phyloP scores from a whole-genome alignment of 2,113 vertebrate species.

The Myrmecobius fasciatus region DNA sequence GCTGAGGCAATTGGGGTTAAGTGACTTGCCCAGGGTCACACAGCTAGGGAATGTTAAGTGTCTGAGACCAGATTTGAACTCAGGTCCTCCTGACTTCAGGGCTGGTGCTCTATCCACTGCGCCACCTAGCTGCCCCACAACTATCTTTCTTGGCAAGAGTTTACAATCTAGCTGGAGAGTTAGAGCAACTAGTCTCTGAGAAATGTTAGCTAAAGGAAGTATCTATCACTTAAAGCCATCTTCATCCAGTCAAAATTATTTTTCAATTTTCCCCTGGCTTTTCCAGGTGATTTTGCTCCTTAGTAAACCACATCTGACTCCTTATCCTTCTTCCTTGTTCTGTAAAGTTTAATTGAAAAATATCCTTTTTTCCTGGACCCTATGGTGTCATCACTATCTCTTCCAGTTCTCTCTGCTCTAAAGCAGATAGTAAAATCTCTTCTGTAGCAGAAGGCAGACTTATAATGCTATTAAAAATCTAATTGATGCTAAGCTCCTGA shows the following conservation, averaged over 20 bases:
- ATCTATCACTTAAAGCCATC: neutral
- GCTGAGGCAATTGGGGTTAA: too few species aligned
- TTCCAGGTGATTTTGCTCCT: neutral
- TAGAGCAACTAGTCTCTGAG: neutral
- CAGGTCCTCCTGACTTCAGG: too few species aligned
- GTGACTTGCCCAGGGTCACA: too few species aligned
- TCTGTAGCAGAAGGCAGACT: neutral
- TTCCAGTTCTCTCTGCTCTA: neutral
- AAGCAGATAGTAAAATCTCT: neutral
- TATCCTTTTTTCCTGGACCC: neutral
- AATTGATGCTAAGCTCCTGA: neutral
- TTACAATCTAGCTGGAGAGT: neutral
- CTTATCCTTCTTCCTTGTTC: neutral
- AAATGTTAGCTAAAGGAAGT: neutral
- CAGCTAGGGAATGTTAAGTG: too few species aligned
- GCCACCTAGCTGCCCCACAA: too few species aligned
- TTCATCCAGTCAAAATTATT: neutral
- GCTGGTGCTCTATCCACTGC: too few species aligned
- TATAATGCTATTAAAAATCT: constrained; percentile 1
- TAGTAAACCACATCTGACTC: neutral
- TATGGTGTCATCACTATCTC: neutral
- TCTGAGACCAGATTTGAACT: too few species aligned
- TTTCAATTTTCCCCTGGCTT: neutral
- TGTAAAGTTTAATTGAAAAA: neutral
- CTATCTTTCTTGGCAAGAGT: neutral